Conservation (phyloP, 2,888 invertebrate species). For the Stenurella melanura region DNA sequence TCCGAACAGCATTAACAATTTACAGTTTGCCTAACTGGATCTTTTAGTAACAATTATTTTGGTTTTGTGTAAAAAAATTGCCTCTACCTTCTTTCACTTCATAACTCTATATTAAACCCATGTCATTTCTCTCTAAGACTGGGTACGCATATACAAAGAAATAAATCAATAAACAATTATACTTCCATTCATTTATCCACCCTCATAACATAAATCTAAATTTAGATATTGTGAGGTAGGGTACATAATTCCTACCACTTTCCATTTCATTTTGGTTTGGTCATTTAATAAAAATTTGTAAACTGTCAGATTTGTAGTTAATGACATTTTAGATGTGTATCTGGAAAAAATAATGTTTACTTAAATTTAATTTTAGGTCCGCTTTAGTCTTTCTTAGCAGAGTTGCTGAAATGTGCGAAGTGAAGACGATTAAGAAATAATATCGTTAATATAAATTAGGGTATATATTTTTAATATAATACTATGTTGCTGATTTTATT, state of each 20-base stretch:
- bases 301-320: neutral
- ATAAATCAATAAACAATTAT: slow-evolving; percentile 28
- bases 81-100: neutral
- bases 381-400: no score
- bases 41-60: neutral
- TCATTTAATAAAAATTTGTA: neutral
- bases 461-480: no score
- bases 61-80: neutral
- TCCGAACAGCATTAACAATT: no score
- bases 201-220: slow-evolving; percentile 13
- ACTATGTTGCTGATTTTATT: no score
- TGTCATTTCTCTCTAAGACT: neutral
- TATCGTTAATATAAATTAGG: no score
- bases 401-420: no score
- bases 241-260: slow-evolving; percentile 4
- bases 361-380: neutral
- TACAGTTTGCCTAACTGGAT: no score
- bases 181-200: slow-evolving; percentile 19
- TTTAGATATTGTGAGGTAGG: neutral
- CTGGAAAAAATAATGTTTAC: neutral
- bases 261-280: slow-evolving; percentile 16
- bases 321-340: neutral
- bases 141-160: neutral
- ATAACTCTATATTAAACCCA: neutral
- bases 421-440: no score